A percentile compares a stretch with the other conserved stretches of the same genome.
These are phyloP conservation scores for Torymus auratus DNA, from an alignment of 2,888 invertebrate genomes.

Conservation along the genomic window DNA sequence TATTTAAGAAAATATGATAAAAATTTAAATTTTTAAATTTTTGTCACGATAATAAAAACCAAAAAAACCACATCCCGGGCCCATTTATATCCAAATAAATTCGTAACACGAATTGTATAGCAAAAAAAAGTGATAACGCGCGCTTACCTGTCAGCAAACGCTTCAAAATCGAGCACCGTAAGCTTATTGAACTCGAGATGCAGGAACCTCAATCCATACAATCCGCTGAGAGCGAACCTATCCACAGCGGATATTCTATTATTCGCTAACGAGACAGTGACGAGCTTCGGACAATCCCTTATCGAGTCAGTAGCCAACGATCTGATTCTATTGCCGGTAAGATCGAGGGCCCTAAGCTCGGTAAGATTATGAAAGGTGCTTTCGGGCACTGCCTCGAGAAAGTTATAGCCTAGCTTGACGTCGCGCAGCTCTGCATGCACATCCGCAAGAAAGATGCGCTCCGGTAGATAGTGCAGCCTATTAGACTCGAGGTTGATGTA, in stretches of 20 bases:
- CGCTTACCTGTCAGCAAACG: conserved; percentile 66
- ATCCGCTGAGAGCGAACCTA: conserved; percentile 84
- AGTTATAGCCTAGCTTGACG: conserved; percentile 89
- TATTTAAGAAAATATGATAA: too few species aligned
- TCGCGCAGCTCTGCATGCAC: conserved; percentile 86
- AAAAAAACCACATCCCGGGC: too few species aligned
- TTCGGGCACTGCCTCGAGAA: conserved; percentile 82
- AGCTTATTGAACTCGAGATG: conserved; percentile 90
- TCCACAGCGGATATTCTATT: conserved; percentile 88
- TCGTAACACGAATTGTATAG: too few species aligned
- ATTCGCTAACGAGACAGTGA: conserved; percentile 89
- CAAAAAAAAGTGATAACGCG: background rate
- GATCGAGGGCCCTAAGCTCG: conserved; percentile 86
- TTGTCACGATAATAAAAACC: too few species aligned
- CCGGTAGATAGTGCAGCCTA: conserved; percentile 83
- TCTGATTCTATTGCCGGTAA: conserved; percentile 88
- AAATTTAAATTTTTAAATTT: too few species aligned
- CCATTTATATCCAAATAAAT: too few species aligned
- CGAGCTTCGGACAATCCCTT: conserved; percentile 86
- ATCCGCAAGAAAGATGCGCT: conserved; percentile 83
- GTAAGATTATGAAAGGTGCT: conserved; percentile 85
- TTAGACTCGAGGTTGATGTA: conserved; percentile 93
- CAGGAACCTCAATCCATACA: conserved; percentile 86
- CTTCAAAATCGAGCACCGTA: conserved; percentile 79
- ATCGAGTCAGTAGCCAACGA: conserved; percentile 84